Evolutionary conservation across 2,797 vertebrate species (phyloP).

Genomic region (Sebastes alutus): DNA sequence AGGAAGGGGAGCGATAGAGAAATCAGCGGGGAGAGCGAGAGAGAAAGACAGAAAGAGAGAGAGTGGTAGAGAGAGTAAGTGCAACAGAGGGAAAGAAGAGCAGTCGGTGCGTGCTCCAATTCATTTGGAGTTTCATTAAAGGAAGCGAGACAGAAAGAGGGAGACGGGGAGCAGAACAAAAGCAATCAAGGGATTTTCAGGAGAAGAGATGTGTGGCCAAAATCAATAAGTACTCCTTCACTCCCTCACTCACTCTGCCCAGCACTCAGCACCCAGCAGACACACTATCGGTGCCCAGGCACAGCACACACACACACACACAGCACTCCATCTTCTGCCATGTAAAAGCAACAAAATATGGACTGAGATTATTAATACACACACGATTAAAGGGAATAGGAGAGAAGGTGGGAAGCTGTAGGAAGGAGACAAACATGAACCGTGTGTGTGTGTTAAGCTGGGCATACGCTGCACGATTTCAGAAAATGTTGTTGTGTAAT

Average conservation of each 20-base stretch:
- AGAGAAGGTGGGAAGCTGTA: neutral
- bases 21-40: slow-evolving; percentile 33
- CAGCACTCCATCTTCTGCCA: slow-evolving; percentile 34
- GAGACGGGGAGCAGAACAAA: slow-evolving; percentile 80
- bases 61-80: slow-evolving; percentile 19
- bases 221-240: slow-evolving; percentile 83
- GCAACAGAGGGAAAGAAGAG: slow-evolving; percentile 25
- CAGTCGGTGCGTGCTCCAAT: slow-evolving; percentile 76
- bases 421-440: neutral
- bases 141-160: slow-evolving; percentile 72
- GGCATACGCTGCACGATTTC: no score
- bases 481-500: no score
- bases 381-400: neutral
- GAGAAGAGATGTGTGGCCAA: slow-evolving; percentile 75
- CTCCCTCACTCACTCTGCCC: slow-evolving; percentile 65
- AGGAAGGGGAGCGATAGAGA: slow-evolving; percentile 33
- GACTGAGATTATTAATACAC: slow-evolving; percentile 21
- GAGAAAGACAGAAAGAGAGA: slow-evolving; percentile 15
- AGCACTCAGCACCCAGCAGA: slow-evolving; percentile 63
- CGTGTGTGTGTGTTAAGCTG: neutral
- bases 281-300: slow-evolving; percentile 51
- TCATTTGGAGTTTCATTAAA: slow-evolving; percentile 85
- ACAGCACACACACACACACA: neutral
- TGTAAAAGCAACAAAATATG: slow-evolving; percentile 30
- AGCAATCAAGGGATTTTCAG: slow-evolving; percentile 83